Conservation (phyloP, 37 sponge, comb jelly and placozoan species). For the Axinella damicornis region DNA sequence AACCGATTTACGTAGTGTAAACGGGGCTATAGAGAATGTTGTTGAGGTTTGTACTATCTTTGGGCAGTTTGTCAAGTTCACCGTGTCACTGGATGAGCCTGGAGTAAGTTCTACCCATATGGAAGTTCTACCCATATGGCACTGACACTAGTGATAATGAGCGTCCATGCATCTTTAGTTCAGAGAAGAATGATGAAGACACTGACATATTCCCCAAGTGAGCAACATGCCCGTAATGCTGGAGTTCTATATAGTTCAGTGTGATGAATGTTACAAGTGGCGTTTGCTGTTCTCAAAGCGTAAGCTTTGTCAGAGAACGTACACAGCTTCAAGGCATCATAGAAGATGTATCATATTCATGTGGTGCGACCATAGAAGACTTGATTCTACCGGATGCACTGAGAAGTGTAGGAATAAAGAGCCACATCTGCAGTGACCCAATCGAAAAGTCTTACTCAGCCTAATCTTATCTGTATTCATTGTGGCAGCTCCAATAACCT, state of each 20-base stretch:
- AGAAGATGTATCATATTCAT: constrained; percentile 10
- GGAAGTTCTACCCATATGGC: no score
- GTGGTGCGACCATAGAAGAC: constrained; percentile 11
- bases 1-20: no score
- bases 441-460: constrained; percentile 10
- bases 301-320: constrained; percentile 7
- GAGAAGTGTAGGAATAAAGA: background rate
- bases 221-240: constrained; percentile 32
- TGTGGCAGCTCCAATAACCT: background rate
- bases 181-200: background rate
- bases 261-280: constrained; percentile 53
- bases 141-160: background rate
- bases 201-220: constrained; percentile 25
- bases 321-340: background rate
- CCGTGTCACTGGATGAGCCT: no score
- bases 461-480: constrained; percentile 4
- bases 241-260: constrained; percentile 18
- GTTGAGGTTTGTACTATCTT: no score
- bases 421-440: constrained; percentile 12
- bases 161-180: no score
- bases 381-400: constrained; percentile 9
- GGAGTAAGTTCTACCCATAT: no score
- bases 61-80: no score
- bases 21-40: no score
- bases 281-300: constrained; percentile 43